phyloP scores from a whole-genome alignment of 2,113 vertebrate species.

The Toxotes jaculatrix region DNA sequence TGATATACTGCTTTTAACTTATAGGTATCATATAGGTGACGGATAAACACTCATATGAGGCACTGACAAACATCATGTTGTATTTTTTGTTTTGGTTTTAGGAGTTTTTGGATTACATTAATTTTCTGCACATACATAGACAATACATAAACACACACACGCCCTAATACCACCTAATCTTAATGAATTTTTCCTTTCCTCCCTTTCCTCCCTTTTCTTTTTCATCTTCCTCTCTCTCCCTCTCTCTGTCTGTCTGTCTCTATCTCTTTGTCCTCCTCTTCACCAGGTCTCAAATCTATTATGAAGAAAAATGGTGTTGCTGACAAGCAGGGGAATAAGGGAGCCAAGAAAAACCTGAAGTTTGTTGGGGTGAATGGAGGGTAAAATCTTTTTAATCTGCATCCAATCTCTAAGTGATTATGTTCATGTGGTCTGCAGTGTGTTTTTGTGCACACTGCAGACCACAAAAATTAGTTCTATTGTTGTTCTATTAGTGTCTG shows the following conservation, averaged over 20 bases:
- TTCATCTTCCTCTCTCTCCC: constrained; percentile 37
- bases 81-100: background rate
- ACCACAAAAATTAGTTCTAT: no score
- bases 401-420: constrained; percentile 15
- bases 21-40: background rate
- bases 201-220: constrained; percentile 4
- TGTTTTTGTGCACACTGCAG: background rate
- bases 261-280: constrained; percentile 70
- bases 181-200: constrained; percentile 27
- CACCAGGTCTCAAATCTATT: constrained; percentile 96
- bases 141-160: background rate
- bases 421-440: constrained; percentile 19
- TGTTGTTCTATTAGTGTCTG: background rate
- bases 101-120: background rate
- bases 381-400: constrained; percentile 83
- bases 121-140: background rate
- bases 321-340: constrained; percentile 90
- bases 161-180: constrained; percentile 6
- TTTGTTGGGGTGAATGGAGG: constrained; percentile 99
- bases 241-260: constrained; percentile 65
- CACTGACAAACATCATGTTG: background rate
- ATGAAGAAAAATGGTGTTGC: constrained; percentile 98
- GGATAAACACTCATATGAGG: background rate
- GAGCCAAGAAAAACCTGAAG: constrained; percentile 99
- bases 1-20: background rate